Percentiles rank a stretch among this genome's conserved stretches.
These are phyloP conservation scores for Neosilurus hyrtlii DNA, from an alignment of 2,797 vertebrate species.

Conservation along the genomic window DNA sequence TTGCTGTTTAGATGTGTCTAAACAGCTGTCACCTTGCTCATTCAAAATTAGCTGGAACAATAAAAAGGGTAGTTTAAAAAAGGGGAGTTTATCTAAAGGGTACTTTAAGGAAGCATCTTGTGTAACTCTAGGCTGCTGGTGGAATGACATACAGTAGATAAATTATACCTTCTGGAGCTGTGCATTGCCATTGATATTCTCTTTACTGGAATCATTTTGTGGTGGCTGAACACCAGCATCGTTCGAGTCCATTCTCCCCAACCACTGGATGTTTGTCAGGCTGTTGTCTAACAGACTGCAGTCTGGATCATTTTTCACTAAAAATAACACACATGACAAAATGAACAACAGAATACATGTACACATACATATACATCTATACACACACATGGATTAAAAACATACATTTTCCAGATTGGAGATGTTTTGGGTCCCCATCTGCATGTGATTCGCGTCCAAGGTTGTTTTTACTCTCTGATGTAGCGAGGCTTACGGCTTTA, in stretches of 20 bases:
- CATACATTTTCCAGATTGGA: not conserved
- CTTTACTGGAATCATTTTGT: slow-evolving; percentile 70
- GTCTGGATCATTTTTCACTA: slow-evolving; percentile 66
- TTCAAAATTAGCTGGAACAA: not conserved
- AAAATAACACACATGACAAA: not conserved
- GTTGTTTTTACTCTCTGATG: slow-evolving; percentile 25
- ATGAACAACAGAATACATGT: not conserved
- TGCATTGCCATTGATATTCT: slow-evolving; percentile 65
- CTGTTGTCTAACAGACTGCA: slow-evolving; percentile 78
- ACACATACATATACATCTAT: too few species aligned
- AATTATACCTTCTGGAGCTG: slow-evolving; percentile 59
- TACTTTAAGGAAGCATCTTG: not conserved
- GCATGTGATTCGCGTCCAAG: slow-evolving; percentile 38
- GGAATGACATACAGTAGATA: not conserved
- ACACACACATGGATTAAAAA: not conserved
- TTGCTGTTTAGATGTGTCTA: not conserved
- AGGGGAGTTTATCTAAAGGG: not conserved
- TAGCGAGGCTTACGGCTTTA: slow-evolving; percentile 39
- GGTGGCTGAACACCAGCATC: slow-evolving; percentile 64
- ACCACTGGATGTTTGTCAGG: slow-evolving; percentile 90
- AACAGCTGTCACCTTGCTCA: not conserved
- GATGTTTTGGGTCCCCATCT: not conserved
- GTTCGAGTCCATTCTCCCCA: slow-evolving; percentile 81
- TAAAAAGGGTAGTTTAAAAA: not conserved
- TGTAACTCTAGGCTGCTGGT: not conserved